Percentiles rank a stretch among this genome's conserved stretches.
These are phyloP conservation scores for Lerema accius DNA, from an alignment of 1,140 invertebrate genomes.

Conservation along the genomic window DNA sequence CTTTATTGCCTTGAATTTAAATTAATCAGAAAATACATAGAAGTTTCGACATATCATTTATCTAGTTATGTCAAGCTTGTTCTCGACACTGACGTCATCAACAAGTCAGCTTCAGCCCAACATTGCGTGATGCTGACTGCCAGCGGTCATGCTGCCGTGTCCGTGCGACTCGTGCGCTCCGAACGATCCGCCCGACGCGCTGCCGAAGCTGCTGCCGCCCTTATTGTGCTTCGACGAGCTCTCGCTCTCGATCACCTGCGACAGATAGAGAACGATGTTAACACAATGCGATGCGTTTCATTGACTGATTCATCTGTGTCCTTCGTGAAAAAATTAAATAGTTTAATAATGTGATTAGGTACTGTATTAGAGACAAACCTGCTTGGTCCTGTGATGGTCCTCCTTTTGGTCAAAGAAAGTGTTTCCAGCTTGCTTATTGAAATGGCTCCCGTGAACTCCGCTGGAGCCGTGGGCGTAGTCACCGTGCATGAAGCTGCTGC, in stretches of 20 bases:
- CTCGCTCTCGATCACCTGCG: slow-evolving; percentile 21
- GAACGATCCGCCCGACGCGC: neutral
- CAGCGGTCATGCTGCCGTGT: slow-evolving; percentile 2
- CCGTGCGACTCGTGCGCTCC: slow-evolving; percentile 5
- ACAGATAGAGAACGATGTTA: neutral
- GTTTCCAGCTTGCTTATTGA: neutral
- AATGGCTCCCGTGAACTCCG: neutral
- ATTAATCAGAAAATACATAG: no score
- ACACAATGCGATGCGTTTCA: no score
- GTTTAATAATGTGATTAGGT: no score
- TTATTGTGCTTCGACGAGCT: slow-evolving; percentile 21
- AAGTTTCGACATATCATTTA: no score
- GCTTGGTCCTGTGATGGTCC: neutral
- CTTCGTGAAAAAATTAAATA: no score
- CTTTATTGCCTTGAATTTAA: no score
- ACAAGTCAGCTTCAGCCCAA: neutral
- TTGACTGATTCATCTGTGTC: no score
- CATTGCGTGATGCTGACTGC: neutral
- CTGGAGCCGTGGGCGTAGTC: neutral
- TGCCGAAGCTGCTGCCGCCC: slow-evolving; percentile 7
- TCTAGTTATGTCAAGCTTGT: no score
- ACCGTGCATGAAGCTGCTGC: neutral
- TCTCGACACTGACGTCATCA: no score
- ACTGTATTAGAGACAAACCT: neutral
- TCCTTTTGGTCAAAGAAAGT: neutral